Conservation (phyloP, 2,797 vertebrate species). For the Gadopsis bispinosus region DNA sequence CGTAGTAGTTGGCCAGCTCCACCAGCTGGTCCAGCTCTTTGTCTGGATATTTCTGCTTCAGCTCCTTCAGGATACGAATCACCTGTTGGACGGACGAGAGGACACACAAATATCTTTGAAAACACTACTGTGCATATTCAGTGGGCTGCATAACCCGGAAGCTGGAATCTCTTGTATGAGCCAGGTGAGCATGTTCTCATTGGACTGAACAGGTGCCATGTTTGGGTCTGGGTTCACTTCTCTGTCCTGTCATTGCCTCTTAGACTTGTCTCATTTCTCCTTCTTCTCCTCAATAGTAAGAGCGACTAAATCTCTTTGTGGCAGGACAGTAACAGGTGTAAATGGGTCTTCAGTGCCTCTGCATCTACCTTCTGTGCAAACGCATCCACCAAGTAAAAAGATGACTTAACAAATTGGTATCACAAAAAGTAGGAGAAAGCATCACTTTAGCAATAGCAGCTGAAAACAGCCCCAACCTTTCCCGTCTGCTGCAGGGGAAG, state of each 20-base stretch:
- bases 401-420: background rate
- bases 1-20: conserved; percentile 94
- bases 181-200: no score
- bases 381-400: background rate
- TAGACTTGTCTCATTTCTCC: background rate
- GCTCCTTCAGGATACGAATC: conserved; percentile 95
- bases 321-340: background rate
- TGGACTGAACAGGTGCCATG: no score
- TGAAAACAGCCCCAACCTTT: background rate
- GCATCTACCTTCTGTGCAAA: background rate
- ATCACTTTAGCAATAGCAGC: background rate
- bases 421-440: background rate
- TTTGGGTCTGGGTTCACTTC: background rate
- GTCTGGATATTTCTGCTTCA: conserved; percentile 96
- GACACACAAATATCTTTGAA: conserved; percentile 1
- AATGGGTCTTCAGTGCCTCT: background rate
- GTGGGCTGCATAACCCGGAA: no score
- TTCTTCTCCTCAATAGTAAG: background rate
- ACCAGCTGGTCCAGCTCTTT: conserved; percentile 95
- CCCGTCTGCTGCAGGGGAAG: conserved; percentile 4
- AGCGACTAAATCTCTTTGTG: background rate
- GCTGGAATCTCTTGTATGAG: no score
- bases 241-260: background rate
- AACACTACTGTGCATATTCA: background rate
- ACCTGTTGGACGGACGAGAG: conserved; percentile 72